These are phyloP conservation scores for Drosophila quadrilineata DNA, from an alignment of 1,140 invertebrate genomes.

Conservation along the genomic window DNA sequence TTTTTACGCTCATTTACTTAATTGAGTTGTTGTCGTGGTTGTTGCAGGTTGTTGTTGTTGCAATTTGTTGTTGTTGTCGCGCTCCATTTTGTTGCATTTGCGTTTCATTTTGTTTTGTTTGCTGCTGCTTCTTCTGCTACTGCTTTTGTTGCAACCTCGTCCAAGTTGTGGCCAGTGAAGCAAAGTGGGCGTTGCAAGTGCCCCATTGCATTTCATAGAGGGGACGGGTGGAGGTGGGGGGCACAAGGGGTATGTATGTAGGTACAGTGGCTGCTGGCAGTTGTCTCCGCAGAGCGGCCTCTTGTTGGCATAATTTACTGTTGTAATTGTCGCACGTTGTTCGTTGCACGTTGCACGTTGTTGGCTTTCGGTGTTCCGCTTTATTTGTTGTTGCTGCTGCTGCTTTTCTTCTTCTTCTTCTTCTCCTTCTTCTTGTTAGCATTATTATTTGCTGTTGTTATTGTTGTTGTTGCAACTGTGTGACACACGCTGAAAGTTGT, in stretches of 20 bases:
- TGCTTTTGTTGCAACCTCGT: constrained; percentile 19
- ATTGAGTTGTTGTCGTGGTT: constrained; percentile 60
- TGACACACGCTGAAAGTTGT: constrained; percentile 63
- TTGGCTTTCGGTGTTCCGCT: constrained; percentile 46
- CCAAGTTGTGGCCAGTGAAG: constrained; percentile 25
- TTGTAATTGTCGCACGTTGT: constrained; percentile 66
- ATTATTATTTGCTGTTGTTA: constrained; percentile 38
- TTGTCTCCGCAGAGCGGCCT: constrained; percentile 21
- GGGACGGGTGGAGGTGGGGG: constrained; percentile 5
- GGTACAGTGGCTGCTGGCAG: constrained; percentile 27
- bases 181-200: not conserved
- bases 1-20: constrained; percentile 67
- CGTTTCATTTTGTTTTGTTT: constrained; percentile 45
- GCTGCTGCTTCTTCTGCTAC: constrained; percentile 49
- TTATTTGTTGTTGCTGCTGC: constrained; percentile 11
- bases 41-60: too few relatives aligned
- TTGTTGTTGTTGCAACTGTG: not conserved
- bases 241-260: constrained; percentile 2
- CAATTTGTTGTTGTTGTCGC: too few relatives aligned
- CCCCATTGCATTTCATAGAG: too few relatives aligned
- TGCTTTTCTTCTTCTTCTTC: constrained; percentile 43
- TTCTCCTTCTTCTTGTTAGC: too few relatives aligned
- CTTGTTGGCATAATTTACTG: constrained; percentile 70
- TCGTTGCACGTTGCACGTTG: constrained; percentile 8
- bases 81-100: too few relatives aligned